Conservation (phyloP, 2,797 vertebrate genomes). For the Chaenodraco wilsoni region DNA sequence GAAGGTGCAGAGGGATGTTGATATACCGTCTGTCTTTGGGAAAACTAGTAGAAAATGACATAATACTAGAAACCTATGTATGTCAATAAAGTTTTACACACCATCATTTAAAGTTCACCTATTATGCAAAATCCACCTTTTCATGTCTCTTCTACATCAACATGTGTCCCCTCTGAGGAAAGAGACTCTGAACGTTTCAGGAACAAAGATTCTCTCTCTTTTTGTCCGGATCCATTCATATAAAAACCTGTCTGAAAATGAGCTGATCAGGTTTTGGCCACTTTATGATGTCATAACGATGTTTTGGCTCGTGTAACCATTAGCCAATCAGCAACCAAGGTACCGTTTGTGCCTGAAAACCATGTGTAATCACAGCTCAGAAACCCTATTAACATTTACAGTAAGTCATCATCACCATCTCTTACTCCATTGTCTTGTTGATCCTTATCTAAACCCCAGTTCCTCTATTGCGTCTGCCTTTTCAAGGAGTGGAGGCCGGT, state of each 20-base stretch:
- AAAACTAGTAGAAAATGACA: no score
- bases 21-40: background rate
- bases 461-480: background rate
- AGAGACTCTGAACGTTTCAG: no score
- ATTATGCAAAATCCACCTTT: no score
- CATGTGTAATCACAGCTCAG: background rate
- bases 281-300: no score
- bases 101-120: background rate
- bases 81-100: background rate
- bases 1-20: background rate
- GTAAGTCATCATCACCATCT: background rate
- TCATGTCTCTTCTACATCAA: no score
- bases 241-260: no score
- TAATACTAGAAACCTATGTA: background rate
- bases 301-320: no score
- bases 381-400: background rate
- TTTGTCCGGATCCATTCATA: no score
- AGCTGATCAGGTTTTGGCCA: no score
- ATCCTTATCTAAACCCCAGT: background rate
- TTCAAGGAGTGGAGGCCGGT: conserved; percentile 25
- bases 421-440: background rate
- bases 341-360: background rate
- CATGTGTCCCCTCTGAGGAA: no score
- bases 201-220: no score
- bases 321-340: no score